phyloP scores from a whole-genome alignment of 1,140 invertebrate genomes.

The Batillaria attramentaria region DNA sequence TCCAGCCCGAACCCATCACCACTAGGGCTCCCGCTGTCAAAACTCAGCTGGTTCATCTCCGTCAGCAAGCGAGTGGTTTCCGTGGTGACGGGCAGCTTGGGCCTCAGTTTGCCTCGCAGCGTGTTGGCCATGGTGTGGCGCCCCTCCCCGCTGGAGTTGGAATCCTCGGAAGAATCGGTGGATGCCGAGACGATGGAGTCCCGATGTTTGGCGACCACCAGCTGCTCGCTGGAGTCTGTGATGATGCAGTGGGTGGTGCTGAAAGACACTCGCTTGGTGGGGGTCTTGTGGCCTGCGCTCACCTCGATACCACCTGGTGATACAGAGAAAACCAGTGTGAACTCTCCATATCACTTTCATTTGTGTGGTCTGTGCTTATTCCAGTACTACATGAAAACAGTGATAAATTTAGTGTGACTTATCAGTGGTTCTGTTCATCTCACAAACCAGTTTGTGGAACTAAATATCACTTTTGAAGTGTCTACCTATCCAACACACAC shows the following conservation, averaged over 20 bases:
- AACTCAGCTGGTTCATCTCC: constrained; percentile 62
- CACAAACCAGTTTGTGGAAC: no score
- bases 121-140: constrained; percentile 43
- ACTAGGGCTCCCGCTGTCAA: constrained; percentile 40
- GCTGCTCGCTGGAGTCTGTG: constrained; percentile 57
- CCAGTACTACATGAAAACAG: no score
- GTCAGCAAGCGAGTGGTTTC: constrained; percentile 66
- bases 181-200: constrained; percentile 69
- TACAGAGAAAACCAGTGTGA: background rate
- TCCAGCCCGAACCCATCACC: constrained; percentile 47
- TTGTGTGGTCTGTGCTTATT: no score
- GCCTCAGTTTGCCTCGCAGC: constrained; percentile 57
- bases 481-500: no score
- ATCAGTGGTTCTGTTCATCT: no score
- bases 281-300: constrained; percentile 52
- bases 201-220: constrained; percentile 53
- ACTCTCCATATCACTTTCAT: no score
- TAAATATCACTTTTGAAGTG: no score
- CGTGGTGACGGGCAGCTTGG: constrained; percentile 65
- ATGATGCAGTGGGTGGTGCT: constrained; percentile 67
- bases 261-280: constrained; percentile 66
- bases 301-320: background rate
- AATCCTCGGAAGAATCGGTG: constrained; percentile 66
- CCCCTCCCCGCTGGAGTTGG: constrained; percentile 64
- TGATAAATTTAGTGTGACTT: no score